Evolutionary conservation across 2,888 invertebrate species (phyloP), one percentile per base, ranked within the genome.

Genomic region (Ceraclea dissimilis): DNA sequence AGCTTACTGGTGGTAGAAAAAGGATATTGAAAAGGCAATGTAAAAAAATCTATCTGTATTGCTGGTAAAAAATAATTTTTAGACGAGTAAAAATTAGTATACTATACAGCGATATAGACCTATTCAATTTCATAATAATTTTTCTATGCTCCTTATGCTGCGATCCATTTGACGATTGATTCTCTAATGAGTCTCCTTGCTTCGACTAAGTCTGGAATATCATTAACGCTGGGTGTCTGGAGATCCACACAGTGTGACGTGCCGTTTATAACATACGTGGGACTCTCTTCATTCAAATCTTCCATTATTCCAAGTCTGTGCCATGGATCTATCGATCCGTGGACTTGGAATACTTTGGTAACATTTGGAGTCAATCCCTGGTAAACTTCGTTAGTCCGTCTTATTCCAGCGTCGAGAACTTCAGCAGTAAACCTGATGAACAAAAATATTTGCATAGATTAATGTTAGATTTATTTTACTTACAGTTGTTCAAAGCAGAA

Each of bases 281-380:
- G 57, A 11, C 51, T 51, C 6, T 52, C 46, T 10, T 34, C 34
- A 8, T 54, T 54, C 21, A 60, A 48, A 31, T 52, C 63, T 10
- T 75, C 67, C 54, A 77, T 67, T 2, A 80, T 75, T 2, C 81
- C 81, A 4, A 81, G 71, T 16, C 72, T 71, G 56, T 75, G 79
- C 81, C 81, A 82, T 1, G 81, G 81, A 65, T 81, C 81, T 26
- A 78, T 67, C 48, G 70, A 66, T 1, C 81, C 81, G 64, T 81
- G 81, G 19, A 78, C 76, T 64, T 80, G 81, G 59, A 82, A 74
- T 0, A 81, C 79, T 61, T 77, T 78, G 63, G 73, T 76, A 1
- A 80, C 73, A 39, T 74, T 68, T 0, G 80, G 80, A 13, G 67
- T 48, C 18, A 72, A 63, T 0, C 76, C 80, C 1, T 80, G 80